phyloP scores from a whole-genome alignment of 2,888 invertebrate genomes.

The Tipula lateralis region DNA sequence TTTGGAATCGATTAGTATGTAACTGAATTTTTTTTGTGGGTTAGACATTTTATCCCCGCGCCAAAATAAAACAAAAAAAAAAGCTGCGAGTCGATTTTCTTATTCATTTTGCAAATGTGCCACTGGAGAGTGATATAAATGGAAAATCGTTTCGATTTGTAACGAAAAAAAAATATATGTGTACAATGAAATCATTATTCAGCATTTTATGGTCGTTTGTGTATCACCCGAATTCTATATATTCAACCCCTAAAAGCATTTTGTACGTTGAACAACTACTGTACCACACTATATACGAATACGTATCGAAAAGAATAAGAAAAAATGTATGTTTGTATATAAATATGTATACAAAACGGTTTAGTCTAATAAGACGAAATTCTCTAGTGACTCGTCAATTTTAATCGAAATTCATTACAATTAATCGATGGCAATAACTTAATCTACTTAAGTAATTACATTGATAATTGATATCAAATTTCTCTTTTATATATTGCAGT shows the following conservation, averaged over 20 bases:
- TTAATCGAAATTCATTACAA: neutral
- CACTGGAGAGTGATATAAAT: conserved; percentile 20
- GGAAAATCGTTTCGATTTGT: neutral
- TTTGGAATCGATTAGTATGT: neutral
- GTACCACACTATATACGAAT: neutral
- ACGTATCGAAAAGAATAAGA: neutral
- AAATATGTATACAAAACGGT: neutral
- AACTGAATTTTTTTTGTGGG: neutral
- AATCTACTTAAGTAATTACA: neutral
- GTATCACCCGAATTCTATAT: neutral
- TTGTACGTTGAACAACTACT: neutral
- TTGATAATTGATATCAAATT: conserved; percentile 13
- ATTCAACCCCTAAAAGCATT: neutral
- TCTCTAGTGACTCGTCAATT: neutral
- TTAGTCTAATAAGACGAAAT: neutral
- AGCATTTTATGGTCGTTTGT: neutral
- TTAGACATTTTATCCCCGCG: neutral
- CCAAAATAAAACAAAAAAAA: neutral
- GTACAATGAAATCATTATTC: neutral
- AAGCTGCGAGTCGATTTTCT: neutral
- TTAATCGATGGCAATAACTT: conserved; percentile 19
- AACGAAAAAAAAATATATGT: neutral
- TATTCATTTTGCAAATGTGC: conserved; percentile 25
- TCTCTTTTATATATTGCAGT: neutral
- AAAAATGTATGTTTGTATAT: too few relatives aligned